Conservation (phyloP, 2,888 invertebrate species). For the Dasypolia templi region DNA sequence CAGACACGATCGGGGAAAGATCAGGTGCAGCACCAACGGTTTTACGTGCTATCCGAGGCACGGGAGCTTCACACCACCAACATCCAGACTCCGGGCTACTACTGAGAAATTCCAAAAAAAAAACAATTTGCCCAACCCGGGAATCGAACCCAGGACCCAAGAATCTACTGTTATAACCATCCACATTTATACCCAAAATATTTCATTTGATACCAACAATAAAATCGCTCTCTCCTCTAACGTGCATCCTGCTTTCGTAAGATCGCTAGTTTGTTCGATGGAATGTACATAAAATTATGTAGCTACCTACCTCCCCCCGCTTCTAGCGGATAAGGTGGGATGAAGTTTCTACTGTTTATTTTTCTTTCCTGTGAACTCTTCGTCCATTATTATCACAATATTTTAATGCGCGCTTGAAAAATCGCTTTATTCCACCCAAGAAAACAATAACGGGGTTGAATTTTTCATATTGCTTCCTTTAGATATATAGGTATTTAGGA, state of each 20-base stretch:
- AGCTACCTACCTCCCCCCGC: constrained; percentile 30
- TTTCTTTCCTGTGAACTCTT: constrained; percentile 47
- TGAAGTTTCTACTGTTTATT: constrained; percentile 62
- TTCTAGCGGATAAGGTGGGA: constrained; percentile 52
- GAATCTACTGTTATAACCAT: not conserved
- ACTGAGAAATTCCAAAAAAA: no score
- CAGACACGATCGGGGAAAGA: no score
- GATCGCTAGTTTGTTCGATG: constrained; percentile 63
- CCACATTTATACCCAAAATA: not conserved
- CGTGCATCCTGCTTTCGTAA: constrained; percentile 23
- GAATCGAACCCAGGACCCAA: no score
- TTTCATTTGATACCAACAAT: not conserved
- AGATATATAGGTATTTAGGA: constrained; percentile 38
- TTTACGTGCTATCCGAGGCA: no score
- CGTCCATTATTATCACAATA: constrained; percentile 51
- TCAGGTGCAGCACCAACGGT: no score
- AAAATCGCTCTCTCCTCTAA: constrained; percentile 25
- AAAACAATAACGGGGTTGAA: constrained; percentile 50
- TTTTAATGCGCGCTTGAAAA: constrained; percentile 55
- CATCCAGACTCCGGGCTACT: no score
- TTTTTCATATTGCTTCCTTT: constrained; percentile 45
- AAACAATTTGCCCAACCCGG: no score
- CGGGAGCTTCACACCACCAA: no score
- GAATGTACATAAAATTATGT: constrained; percentile 67
- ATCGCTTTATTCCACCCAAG: constrained; percentile 25